phyloP scores from a whole-genome alignment of 2,888 invertebrate genomes.

The Epsilonema sp. region DNA sequence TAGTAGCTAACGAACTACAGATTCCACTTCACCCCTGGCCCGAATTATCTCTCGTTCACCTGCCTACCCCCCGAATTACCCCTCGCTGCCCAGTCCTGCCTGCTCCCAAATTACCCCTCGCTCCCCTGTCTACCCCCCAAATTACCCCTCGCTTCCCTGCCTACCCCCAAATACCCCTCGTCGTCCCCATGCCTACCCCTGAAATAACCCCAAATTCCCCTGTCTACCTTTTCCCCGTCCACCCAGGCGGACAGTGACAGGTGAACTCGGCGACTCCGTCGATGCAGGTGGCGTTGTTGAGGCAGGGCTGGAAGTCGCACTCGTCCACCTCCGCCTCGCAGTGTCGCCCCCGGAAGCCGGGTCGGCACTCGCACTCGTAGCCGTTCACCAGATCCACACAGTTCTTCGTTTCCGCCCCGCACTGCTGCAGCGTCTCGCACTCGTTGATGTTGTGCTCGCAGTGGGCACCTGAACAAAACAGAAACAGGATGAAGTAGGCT shows the following conservation, averaged over 20 bases:
- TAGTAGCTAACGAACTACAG: too few relatives aligned
- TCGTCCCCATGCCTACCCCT: too few relatives aligned
- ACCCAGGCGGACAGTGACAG: slow-evolving; percentile 85
- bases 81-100: too few relatives aligned
- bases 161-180: too few relatives aligned
- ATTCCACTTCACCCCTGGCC: too few relatives aligned
- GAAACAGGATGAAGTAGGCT: slow-evolving; percentile 26
- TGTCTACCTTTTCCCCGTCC: slow-evolving; percentile 44
- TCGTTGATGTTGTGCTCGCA: slow-evolving; percentile 84
- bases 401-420: slow-evolving; percentile 54
- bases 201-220: too few relatives aligned
- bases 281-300: slow-evolving; percentile 43
- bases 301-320: slow-evolving; percentile 65
- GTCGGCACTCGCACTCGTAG: slow-evolving; percentile 60
- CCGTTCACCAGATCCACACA: slow-evolving; percentile 52
- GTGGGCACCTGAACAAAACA: slow-evolving; percentile 59
- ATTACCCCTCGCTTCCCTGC: too few relatives aligned
- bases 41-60: too few relatives aligned
- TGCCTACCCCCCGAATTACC: too few relatives aligned
- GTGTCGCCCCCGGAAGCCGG: slow-evolving; percentile 55
- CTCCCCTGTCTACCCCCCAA: too few relatives aligned
- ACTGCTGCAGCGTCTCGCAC: slow-evolving; percentile 40
- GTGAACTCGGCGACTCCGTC: slow-evolving; percentile 51
- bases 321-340: slow-evolving; percentile 55
- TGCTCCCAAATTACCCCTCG: too few relatives aligned